phyloP scores from a whole-genome alignment of 2,113 vertebrate genomes.

The Indri indri region DNA sequence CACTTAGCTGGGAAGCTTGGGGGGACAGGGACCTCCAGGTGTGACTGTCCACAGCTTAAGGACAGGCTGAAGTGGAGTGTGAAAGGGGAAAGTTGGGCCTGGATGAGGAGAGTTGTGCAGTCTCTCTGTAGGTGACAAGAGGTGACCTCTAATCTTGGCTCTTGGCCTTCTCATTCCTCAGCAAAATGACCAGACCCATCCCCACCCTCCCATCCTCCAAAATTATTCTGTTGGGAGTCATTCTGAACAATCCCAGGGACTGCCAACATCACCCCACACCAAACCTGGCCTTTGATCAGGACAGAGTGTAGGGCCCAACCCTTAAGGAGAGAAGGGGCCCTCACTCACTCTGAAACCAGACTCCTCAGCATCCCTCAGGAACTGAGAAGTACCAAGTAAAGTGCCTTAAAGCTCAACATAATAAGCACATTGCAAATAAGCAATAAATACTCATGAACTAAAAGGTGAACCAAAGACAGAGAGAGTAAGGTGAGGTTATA shows the following conservation, averaged over 20 bases:
- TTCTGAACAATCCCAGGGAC: not conserved
- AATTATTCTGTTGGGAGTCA: not conserved
- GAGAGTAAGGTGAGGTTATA: not conserved
- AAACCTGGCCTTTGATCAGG: not conserved
- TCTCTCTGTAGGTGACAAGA: not conserved
- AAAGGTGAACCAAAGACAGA: not conserved
- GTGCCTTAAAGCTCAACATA: not conserved
- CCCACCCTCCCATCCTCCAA: not conserved
- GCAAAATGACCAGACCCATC: not conserved
- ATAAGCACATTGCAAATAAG: not conserved
- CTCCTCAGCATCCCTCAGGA: not conserved
- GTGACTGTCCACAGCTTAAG: not conserved
- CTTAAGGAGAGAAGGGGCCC: not conserved
- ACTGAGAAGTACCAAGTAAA: rapidly evolving
- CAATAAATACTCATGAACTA: not conserved
- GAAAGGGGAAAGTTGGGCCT: not conserved
- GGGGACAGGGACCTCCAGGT: not conserved
- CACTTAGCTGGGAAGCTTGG: not conserved
- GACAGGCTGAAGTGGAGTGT: not conserved
- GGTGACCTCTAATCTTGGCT: not conserved
- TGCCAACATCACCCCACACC: not conserved
- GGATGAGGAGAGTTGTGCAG: rapidly evolving
- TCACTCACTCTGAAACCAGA: not conserved
- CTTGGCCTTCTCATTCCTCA: not conserved
- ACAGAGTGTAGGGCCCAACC: not conserved